Conservation (phyloP, 2,888 invertebrate species). For the Rhingia campestris region DNA sequence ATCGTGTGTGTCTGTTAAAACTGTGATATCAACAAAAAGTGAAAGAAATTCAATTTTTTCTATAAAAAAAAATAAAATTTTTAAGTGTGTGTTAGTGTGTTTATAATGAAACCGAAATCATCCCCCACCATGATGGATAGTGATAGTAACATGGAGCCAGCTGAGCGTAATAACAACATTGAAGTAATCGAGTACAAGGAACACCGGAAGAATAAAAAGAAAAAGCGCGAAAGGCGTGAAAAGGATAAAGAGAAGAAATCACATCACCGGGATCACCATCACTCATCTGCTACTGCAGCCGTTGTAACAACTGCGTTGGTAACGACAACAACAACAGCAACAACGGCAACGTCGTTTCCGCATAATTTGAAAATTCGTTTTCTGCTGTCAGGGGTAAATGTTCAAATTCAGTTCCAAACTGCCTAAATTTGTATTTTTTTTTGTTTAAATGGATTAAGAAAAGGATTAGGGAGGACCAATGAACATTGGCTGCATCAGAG, state of each 20-base stretch:
- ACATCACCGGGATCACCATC: slow-evolving; percentile 77
- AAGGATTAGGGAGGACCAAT: not conserved
- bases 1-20: slow-evolving; percentile 22
- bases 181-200: slow-evolving; percentile 81
- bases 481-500: not conserved
- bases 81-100: slow-evolving; percentile 29
- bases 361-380: slow-evolving; percentile 83
- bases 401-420: slow-evolving; percentile 23
- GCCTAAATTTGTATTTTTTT: not conserved
- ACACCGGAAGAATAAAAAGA: slow-evolving; percentile 82
- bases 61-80: slow-evolving; percentile 27
- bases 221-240: slow-evolving; percentile 82
- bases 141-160: slow-evolving; percentile 77
- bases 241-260: slow-evolving; percentile 79
- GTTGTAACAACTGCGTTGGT: slow-evolving; percentile 60
- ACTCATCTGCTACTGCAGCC: slow-evolving; percentile 64
- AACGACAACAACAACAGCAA: slow-evolving; percentile 76
- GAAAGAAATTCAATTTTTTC: slow-evolving; percentile 44
- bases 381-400: slow-evolving; percentile 81
- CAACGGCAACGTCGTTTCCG: slow-evolving; percentile 81
- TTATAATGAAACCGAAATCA: slow-evolving; percentile 67
- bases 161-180: slow-evolving; percentile 80
- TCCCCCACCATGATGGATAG: slow-evolving; percentile 64
- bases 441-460: slow-evolving; percentile 21
- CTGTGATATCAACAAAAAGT: slow-evolving; percentile 56